Base-by-base conservation (phyloP, 2,888 invertebrate genomes). In the Hofmannophila pseudospretella region DNA sequence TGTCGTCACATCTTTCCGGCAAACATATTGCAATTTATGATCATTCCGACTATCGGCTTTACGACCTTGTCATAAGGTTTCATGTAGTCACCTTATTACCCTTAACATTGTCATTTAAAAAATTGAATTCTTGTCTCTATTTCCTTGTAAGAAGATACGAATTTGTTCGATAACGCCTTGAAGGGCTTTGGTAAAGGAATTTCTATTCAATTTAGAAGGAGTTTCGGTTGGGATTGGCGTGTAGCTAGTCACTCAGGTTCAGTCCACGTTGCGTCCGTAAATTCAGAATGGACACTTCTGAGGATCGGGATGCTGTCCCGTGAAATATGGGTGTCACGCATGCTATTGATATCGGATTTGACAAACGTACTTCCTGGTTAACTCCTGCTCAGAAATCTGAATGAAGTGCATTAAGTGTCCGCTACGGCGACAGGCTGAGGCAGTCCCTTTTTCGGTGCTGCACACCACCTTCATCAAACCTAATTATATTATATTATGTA, bases 241-340 rank as follows among this genome's bases (percentile, higher is more conserved):
- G 23, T 8, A 12, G 13, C 5, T 11, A 20, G 27, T 3, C 20
- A 2, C n/a, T 25, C 22, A 23, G 40, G 36, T 38, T 38, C 49
- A 39, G 45, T 32, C 44, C 67, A 63, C 62, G 70, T 68, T 51
- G 56, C 68, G 63, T 58, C 66, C 61, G 69, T 73, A 67, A 72
- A 73, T 73, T 67, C 47, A 45, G 55, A 55, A 54, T 44, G 56
- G 61, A 57, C 60, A 51, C 49, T 55, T 62, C 54, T 52, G 43
- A 50, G 45, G 51, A 49, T 56, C 56, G 53, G 61, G 23, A 57
- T 65, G 62, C 58, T 66, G 58, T 71, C 61, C 63, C 58, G 60
- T 75, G 63, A 72, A 67, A 72, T 72, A 68, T 60, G 60, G 53
- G 53, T 59, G 51, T 51, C 58, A 54, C 51, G 45, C 47, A 38